Evolutionary conservation across 2,888 invertebrate species (phyloP).

Genomic region (Ptychoptera contaminata): DNA sequence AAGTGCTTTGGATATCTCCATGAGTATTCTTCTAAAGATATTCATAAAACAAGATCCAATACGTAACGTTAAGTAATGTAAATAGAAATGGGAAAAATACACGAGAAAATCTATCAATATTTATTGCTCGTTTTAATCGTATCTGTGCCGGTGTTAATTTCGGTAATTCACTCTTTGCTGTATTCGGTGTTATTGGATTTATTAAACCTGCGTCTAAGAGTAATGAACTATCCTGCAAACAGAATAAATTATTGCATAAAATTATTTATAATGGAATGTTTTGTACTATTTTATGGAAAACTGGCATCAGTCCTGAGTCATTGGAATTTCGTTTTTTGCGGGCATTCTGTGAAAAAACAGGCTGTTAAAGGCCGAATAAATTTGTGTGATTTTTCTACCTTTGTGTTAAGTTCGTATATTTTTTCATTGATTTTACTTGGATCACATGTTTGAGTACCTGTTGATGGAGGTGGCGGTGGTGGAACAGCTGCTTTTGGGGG

Average conservation of each 20-base stretch:
- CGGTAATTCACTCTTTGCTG: conserved; percentile 21
- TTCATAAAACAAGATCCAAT: conserved; percentile 59
- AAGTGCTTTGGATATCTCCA: too few species aligned
- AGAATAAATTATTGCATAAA: too few species aligned
- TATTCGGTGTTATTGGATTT: too few species aligned
- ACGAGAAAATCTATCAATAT: conserved; percentile 53
- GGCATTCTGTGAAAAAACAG: not conserved
- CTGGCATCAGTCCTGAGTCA: conserved; percentile 2
- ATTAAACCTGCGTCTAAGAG: too few species aligned
- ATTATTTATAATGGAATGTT: too few species aligned
- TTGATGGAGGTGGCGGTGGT: conserved; percentile 15
- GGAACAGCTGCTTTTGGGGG: conserved; percentile 28
- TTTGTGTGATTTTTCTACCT: conserved; percentile 6
- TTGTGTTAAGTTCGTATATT: conserved; percentile 4
- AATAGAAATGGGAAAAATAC: conserved; percentile 56
- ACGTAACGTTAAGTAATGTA: conserved; percentile 47
- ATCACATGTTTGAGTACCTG: not conserved
- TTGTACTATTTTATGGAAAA: not conserved
- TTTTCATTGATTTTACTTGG: conserved; percentile 4
- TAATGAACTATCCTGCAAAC: too few species aligned
- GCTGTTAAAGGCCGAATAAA: too few species aligned
- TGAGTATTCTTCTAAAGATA: conserved; percentile 37
- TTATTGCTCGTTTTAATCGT: conserved; percentile 46
- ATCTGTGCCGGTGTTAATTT: conserved; percentile 39
- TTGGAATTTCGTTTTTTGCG: conserved; percentile 1